Conservation (phyloP, 2,888 invertebrate species). For the Athalia cordata region DNA sequence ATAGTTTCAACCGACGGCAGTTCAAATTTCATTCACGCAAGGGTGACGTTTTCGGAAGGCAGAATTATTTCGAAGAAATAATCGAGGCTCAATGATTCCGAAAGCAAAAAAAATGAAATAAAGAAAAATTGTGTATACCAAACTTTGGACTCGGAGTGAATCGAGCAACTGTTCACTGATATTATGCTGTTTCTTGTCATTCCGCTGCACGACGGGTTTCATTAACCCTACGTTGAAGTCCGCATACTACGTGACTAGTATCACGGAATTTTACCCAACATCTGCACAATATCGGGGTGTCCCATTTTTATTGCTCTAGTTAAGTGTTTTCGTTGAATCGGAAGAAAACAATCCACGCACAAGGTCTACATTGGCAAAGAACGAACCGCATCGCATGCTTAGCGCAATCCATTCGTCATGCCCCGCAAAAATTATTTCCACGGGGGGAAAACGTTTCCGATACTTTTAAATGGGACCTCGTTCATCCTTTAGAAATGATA, state of each 20-base stretch:
- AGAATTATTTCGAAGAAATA: background rate
- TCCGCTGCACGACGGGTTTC: too few relatives aligned
- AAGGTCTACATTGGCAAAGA: too few relatives aligned
- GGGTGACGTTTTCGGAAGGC: too few relatives aligned
- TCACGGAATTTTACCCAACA: conserved; percentile 15
- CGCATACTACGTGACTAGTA: background rate
- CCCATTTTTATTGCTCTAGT: background rate
- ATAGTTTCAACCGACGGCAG: background rate
- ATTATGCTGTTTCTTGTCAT: background rate
- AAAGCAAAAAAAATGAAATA: background rate
- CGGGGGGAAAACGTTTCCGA: too few relatives aligned
- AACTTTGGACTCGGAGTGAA: conserved; percentile 2
- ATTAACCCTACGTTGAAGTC: too few relatives aligned
- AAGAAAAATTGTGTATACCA: background rate
- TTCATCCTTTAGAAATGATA: too few relatives aligned
- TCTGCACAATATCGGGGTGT: background rate
- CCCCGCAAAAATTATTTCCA: too few relatives aligned
- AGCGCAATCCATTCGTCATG: too few relatives aligned
- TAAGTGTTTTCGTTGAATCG: background rate
- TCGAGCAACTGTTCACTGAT: conserved; percentile 14
- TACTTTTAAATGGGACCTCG: too few relatives aligned
- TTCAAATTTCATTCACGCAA: background rate
- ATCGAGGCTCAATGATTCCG: background rate
- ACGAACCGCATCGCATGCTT: too few relatives aligned
- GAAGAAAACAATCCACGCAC: too few relatives aligned